Percentiles rank a stretch among this genome's conserved stretches.
Conservation (phyloP, 2,113 vertebrate species). For the Hymenochirus boettgeri region DNA sequence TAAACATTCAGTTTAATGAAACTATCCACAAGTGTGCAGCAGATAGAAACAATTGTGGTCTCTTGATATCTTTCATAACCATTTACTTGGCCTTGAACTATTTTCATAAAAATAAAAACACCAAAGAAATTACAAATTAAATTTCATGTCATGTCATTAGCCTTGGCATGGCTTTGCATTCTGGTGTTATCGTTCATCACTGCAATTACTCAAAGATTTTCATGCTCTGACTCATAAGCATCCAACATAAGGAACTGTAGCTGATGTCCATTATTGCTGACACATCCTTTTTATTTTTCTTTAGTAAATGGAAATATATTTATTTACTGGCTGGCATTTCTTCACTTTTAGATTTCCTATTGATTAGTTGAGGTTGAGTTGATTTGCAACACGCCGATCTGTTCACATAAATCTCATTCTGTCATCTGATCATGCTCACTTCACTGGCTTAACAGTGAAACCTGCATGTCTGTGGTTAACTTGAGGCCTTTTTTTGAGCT, state of each 20-base stretch:
- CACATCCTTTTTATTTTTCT: not conserved
- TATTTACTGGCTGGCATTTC: constrained; percentile 20
- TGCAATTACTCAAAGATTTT: not conserved
- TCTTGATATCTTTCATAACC: too few relatives aligned
- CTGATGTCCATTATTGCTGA: constrained; percentile 4
- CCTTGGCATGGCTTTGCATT: not conserved
- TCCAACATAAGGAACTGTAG: not conserved
- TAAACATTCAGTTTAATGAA: too few relatives aligned
- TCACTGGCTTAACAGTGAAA: constrained; percentile 10
- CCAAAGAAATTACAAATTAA: not conserved
- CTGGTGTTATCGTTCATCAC: not conserved
- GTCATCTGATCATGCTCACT: constrained; percentile 9
- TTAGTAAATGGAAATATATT: not conserved
- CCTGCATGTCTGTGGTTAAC: not conserved
- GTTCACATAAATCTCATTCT: constrained; percentile 6
- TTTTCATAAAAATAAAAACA: too few relatives aligned
- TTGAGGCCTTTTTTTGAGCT: not conserved
- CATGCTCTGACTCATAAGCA: not conserved
- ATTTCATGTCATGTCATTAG: not conserved
- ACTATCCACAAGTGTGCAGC: too few relatives aligned
- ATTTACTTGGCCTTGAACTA: too few relatives aligned
- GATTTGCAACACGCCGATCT: constrained; percentile 14
- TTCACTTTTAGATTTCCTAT: constrained; percentile 27
- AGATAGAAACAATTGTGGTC: too few relatives aligned
- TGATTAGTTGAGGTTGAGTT: constrained; percentile 21